A percentile compares a stretch with the other conserved stretches of the same genome.
Evolutionary conservation across 2,113 vertebrate species (phyloP).

Genomic region (Chlamydotis undulata): DNA sequence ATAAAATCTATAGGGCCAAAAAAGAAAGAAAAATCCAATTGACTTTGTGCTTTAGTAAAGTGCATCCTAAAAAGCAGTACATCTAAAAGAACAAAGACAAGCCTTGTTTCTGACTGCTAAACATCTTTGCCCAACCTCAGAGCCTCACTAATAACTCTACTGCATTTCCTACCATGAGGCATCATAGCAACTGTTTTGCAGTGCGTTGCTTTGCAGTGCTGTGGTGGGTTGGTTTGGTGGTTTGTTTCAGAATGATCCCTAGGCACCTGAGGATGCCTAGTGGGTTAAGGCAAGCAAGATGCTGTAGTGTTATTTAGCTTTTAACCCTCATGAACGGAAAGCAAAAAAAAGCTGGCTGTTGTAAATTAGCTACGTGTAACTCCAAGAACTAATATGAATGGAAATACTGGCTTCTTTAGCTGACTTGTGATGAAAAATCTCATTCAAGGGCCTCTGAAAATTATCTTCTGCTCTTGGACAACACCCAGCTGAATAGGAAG

Average conservation of each 20-base stretch:
- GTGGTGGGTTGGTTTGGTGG: not conserved
- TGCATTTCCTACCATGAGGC: not conserved
- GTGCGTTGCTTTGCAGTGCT: not conserved
- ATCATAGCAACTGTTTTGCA: not conserved
- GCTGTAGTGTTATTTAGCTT: not conserved
- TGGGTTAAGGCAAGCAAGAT: not conserved
- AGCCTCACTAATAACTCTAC: not conserved
- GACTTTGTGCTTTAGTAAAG: not conserved
- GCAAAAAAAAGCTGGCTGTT: conserved; percentile 52
- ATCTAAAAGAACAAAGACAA: not conserved
- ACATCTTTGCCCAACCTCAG: not conserved
- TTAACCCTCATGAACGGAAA: not conserved
- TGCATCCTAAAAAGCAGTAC: not conserved
- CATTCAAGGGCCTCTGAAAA: not conserved
- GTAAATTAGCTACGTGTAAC: conserved; percentile 16
- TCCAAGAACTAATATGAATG: conserved; percentile 31
- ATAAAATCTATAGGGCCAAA: not conserved
- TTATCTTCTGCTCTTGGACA: not conserved
- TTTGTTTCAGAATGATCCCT: not conserved
- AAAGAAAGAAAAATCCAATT: not conserved
- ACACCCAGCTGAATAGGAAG: not conserved
- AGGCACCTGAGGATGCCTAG: not conserved
- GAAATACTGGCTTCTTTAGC: not conserved
- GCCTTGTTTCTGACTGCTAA: not conserved
- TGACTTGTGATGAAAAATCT: conserved; percentile 12